Evolutionary conservation across 2,888 invertebrate genomes (phyloP).

Genomic region (Andrena camellia): DNA sequence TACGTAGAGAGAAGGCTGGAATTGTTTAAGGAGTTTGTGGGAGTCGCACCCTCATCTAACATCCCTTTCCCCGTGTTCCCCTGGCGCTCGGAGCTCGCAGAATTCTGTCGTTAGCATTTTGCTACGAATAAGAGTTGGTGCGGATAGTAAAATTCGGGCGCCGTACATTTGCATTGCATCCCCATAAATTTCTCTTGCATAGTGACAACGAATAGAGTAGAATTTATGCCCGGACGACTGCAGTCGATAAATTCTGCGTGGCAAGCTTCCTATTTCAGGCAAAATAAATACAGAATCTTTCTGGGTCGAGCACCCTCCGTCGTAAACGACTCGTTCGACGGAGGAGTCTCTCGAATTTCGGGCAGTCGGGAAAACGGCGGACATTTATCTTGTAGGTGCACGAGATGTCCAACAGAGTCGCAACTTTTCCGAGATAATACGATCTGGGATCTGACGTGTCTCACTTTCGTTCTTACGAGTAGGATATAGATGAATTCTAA

Average conservation of each 20-base stretch:
- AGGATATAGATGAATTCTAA: no score
- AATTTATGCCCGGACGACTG: slow-evolving; percentile 2
- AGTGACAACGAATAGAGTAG: not conserved
- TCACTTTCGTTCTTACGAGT: no score
- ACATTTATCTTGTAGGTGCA: slow-evolving; percentile 13
- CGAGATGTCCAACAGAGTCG: not conserved
- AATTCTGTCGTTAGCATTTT: not conserved
- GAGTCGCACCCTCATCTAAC: slow-evolving; percentile 26
- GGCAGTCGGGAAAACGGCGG: slow-evolving; percentile 8
- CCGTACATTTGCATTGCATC: not conserved
- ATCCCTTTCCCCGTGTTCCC: not conserved
- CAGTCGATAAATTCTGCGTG: slow-evolving; percentile 17
- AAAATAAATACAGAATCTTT: slow-evolving; percentile 61
- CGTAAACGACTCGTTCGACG: slow-evolving; percentile 43
- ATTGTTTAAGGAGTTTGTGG: slow-evolving; percentile 45
- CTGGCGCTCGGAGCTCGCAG: not conserved
- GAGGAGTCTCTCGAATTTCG: slow-evolving; percentile 43
- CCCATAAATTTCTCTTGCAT: not conserved
- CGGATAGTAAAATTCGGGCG: not conserved
- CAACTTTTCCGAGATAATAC: not conserved
- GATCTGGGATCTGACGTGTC: not conserved
- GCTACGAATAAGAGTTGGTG: not conserved
- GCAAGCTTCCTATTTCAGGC: slow-evolving; percentile 16
- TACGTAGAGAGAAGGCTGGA: slow-evolving; percentile 25
- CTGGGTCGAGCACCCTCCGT: slow-evolving; percentile 59